These are phyloP conservation scores for Sandelia bainsii DNA, from an alignment of 2,797 vertebrate genomes.

Conservation along the genomic window DNA sequence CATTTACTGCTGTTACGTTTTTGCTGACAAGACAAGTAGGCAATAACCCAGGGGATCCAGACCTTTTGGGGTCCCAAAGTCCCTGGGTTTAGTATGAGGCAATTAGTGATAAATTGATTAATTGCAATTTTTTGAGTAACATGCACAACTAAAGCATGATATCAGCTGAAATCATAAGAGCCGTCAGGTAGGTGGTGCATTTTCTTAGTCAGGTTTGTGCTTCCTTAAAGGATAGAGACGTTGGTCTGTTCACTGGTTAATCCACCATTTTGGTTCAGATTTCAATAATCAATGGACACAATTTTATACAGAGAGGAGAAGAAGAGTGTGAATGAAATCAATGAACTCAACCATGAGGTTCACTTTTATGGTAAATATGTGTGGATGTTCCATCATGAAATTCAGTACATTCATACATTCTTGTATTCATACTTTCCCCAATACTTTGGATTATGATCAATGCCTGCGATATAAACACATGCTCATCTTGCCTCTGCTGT, in stretches of 20 bases:
- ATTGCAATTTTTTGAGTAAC: not conserved
- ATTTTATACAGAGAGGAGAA: not conserved
- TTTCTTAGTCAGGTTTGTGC: too few species aligned
- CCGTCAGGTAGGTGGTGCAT: not conserved
- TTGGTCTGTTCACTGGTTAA: not conserved
- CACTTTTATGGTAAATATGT: too few species aligned
- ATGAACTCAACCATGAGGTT: too few species aligned
- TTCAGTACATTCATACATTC: too few species aligned
- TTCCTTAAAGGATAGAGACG: not conserved
- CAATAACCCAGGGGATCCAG: not conserved
- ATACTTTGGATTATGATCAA: too few species aligned
- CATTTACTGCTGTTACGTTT: constrained; percentile 3
- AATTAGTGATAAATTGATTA: constrained; percentile 28
- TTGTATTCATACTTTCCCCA: too few species aligned
- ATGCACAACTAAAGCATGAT: not conserved
- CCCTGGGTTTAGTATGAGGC: not conserved
- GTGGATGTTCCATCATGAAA: not conserved
- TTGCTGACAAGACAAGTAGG: constrained; percentile 13
- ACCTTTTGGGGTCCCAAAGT: not conserved
- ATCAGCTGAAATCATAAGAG: constrained; percentile 26
- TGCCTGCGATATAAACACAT: too few species aligned
- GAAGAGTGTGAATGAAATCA: not conserved
- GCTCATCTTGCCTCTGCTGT: too few species aligned
- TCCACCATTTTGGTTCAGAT: too few species aligned
- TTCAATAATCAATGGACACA: not conserved